phyloP scores from a whole-genome alignment of 1,140 invertebrate species.

The Caerostris darwini region DNA sequence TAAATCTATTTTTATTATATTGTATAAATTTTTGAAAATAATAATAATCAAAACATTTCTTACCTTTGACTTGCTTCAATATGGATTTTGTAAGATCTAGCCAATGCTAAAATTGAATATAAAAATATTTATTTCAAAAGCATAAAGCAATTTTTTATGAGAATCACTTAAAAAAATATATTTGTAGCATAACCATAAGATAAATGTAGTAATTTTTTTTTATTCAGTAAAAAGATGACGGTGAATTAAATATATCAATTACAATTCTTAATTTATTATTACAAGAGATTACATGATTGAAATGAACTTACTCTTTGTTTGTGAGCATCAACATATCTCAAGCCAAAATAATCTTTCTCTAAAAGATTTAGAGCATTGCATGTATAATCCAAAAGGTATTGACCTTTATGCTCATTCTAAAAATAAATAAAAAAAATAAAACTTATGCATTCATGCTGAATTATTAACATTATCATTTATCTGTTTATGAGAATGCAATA shows the following conservation, averaged over 20 bases:
- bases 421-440: slow-evolving; percentile 81
- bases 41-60: not conserved
- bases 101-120: slow-evolving; percentile 91
- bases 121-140: slow-evolving; percentile 6
- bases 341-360: slow-evolving; percentile 98
- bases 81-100: slow-evolving; percentile 96
- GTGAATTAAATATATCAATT: not conserved
- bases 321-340: slow-evolving; percentile 94
- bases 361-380: slow-evolving; percentile 95
- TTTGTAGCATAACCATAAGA: no score
- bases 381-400: slow-evolving; percentile 95
- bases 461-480: no score
- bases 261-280: not conserved
- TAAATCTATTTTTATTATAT: no score
- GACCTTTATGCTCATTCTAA: slow-evolving; percentile 95
- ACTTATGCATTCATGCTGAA: no score
- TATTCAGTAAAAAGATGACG: no score
- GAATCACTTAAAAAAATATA: not conserved
- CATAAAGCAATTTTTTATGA: not conserved
- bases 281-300: not conserved
- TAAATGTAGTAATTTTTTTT: not conserved
- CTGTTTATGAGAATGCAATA: no score
- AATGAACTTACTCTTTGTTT: slow-evolving; percentile 89
- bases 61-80: slow-evolving; percentile 96
- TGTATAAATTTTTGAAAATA: not conserved